Conservation (phyloP, 1,140 invertebrate species). For the Drosophila tristis region DNA sequence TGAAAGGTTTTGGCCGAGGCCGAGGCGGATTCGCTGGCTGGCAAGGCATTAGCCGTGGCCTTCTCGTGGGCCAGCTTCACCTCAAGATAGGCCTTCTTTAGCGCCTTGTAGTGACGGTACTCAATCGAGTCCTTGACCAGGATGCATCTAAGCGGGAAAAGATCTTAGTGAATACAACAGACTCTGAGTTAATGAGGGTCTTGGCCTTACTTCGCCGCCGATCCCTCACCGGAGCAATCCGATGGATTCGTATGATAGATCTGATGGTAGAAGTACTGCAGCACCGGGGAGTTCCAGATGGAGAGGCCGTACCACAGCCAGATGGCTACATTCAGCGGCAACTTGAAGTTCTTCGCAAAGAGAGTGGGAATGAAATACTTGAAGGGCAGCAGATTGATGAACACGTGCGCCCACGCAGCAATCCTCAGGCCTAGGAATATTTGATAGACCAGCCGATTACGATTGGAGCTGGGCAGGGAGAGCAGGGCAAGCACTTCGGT, state of each 20-base stretch:
- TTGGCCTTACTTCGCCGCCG: slow-evolving; percentile 65
- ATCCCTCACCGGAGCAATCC: slow-evolving; percentile 80
- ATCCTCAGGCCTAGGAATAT: slow-evolving; percentile 75
- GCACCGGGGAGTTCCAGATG: slow-evolving; percentile 82
- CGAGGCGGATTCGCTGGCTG: slow-evolving; percentile 63
- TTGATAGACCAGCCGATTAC: slow-evolving; percentile 73
- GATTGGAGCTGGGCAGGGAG: slow-evolving; percentile 68
- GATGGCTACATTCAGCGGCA: slow-evolving; percentile 71
- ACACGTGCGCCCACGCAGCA: slow-evolving; percentile 75
- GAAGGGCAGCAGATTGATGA: slow-evolving; percentile 77
- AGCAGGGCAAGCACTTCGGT: slow-evolving; percentile 70
- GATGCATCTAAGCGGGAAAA: slow-evolving; percentile 62
- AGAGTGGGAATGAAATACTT: slow-evolving; percentile 82
- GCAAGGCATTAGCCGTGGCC: slow-evolving; percentile 54
- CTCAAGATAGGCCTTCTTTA: slow-evolving; percentile 78
- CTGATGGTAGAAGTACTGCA: slow-evolving; percentile 83
- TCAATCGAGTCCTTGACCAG: slow-evolving; percentile 76
- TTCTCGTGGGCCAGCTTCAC: slow-evolving; percentile 77
- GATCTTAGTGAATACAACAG: too few relatives aligned
- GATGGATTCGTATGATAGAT: slow-evolving; percentile 78
- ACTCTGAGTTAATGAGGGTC: too few relatives aligned
- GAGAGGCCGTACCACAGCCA: slow-evolving; percentile 82
- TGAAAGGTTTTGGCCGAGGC: slow-evolving; percentile 81
- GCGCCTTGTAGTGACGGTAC: slow-evolving; percentile 76
- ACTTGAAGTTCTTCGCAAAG: slow-evolving; percentile 82